phyloP scores from a whole-genome alignment of 2,797 vertebrate species.

The Steatocranus sp. region DNA sequence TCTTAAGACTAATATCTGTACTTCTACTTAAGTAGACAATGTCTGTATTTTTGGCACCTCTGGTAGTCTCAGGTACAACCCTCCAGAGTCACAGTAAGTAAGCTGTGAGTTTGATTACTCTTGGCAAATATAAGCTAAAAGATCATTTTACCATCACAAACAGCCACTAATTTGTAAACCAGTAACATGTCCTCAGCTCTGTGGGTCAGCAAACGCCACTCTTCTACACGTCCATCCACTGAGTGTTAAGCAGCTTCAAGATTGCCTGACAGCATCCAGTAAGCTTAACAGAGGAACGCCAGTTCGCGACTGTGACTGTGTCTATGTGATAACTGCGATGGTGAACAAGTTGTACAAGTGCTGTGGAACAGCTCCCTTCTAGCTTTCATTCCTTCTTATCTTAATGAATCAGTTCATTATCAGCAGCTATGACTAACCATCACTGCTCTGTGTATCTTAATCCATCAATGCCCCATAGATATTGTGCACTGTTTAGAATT shows the following conservation, averaged over 20 bases:
- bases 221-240: too few species aligned
- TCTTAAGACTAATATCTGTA: not conserved
- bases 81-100: not conserved
- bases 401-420: constrained; percentile 56
- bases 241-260: not conserved
- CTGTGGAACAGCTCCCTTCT: not conserved
- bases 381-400: constrained; percentile 24
- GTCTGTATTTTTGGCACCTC: not conserved
- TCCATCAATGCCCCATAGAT: constrained; percentile 13
- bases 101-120: not conserved
- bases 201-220: not conserved
- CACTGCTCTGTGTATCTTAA: constrained; percentile 28
- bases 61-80: not conserved
- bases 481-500: constrained; percentile 19
- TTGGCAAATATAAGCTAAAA: not conserved
- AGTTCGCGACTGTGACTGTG: not conserved
- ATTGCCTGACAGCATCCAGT: not conserved
- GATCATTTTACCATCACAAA: not conserved
- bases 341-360: not conserved
- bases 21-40: not conserved
- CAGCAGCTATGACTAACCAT: constrained; percentile 31
- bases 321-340: not conserved
- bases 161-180: not conserved
- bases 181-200: not conserved
- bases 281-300: not conserved